Percentiles rank a stretch among this genome's conserved stretches.
phyloP scores from a whole-genome alignment of 2,888 invertebrate genomes.

The Nemotelus nigrinus region DNA sequence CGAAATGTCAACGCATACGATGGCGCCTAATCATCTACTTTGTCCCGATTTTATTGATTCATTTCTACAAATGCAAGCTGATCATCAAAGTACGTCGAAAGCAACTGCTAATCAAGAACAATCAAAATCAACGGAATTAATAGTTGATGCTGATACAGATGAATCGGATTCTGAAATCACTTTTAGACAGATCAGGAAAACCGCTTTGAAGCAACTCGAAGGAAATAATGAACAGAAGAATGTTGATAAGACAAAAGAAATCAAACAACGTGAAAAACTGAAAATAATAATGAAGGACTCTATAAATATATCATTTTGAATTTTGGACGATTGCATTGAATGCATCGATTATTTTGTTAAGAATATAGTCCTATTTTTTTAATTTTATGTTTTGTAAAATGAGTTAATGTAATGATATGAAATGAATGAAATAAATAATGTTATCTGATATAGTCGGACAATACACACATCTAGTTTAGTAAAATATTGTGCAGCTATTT shows the following conservation, averaged over 20 bases:
- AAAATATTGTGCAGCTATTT: too few relatives aligned
- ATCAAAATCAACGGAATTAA: not conserved
- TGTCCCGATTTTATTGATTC: slow-evolving; percentile 50
- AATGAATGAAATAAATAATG: too few relatives aligned
- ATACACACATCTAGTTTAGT: too few relatives aligned
- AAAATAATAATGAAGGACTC: slow-evolving; percentile 11
- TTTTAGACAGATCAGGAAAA: not conserved
- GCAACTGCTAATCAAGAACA: not conserved
- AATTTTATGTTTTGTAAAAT: not conserved
- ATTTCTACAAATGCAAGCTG: slow-evolving; percentile 2
- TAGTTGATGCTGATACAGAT: not conserved
- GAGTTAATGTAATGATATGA: too few relatives aligned
- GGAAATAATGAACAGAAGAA: not conserved
- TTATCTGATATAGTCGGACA: too few relatives aligned
- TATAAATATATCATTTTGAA: slow-evolving; percentile 28
- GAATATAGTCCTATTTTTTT: not conserved
- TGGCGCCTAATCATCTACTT: slow-evolving; percentile 62
- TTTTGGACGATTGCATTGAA: too few relatives aligned
- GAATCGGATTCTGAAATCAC: slow-evolving; percentile 19
- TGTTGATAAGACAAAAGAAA: slow-evolving; percentile 1
- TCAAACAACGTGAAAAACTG: slow-evolving; percentile 28
- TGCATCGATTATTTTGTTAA: not conserved
- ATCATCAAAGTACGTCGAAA: not conserved
- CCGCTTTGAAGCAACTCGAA: not conserved
- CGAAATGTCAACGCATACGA: slow-evolving; percentile 62